Evolutionary conservation across 53 echinoderm and acorn worm genomes (phyloP), one percentile per base, ranked within the genome.

Genomic region (Arbacia lixula): DNA sequence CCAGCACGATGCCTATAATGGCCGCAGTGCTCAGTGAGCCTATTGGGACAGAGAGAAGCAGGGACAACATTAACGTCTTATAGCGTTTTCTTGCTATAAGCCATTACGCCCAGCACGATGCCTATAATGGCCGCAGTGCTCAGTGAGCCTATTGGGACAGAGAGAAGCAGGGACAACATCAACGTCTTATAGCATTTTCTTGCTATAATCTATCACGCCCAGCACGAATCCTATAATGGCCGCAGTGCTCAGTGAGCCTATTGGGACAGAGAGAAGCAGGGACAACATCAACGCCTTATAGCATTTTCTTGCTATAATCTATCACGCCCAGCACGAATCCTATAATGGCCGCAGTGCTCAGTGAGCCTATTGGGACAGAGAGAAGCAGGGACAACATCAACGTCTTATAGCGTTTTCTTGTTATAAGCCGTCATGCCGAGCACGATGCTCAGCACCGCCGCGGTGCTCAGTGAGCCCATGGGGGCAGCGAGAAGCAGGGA

Each of bases 1-100:
- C 68, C 25, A 68, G 38, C n/a, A 68, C 35, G 68, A 68, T 68
- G 1, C 68, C 68, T n/a, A 68, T 68, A 24, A 68, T 68, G 5
- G 42, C 68, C 25, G 3, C 42, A 19, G 68, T 68, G 30, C 72
- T 50, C 12, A 71, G 72, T 29, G 17, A 46, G 12, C 49, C 50
- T 71, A 46, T 26, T 2, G 5, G 20, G 50, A 46, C 14, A 14
- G 14, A 14, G 49, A 46, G 49, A 14, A 46, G 14, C 49, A 46
- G 14, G 49, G n/a, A n/a, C n/a, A n/a, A n/a, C n/a, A n/a, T n/a
- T n/a, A n/a, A n/a, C n/a, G n/a, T n/a, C n/a, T n/a, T n/a, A n/a
- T n/a, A n/a, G n/a, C n/a, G n/a, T n/a, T n/a, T n/a, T n/a, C n/a
- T n/a, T n/a, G n/a, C n/a, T n/a, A n/a, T n/a, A n/a, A n/a, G n/a